Percentiles rank a stretch among this genome's conserved stretches.
These are phyloP conservation scores for Aricia artaxerxes DNA, from an alignment of 2,888 invertebrate species.

Conservation along the genomic window DNA sequence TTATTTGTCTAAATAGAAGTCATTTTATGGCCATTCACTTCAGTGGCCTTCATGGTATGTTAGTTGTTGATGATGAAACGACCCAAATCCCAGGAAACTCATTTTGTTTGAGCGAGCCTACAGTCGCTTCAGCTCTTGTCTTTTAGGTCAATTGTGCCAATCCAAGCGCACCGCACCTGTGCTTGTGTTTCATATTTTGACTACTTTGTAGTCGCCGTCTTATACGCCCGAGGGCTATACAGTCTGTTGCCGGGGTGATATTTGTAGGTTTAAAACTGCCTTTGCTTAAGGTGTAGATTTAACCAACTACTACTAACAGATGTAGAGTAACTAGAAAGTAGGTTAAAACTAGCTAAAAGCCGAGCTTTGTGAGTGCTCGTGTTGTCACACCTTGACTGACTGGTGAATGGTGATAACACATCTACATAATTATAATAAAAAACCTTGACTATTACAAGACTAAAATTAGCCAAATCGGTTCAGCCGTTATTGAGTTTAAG, in stretches of 20 bases:
- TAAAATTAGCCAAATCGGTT: too few relatives aligned
- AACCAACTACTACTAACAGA: too few relatives aligned
- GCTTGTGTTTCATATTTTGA: conserved; percentile 9
- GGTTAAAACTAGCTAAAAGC: too few relatives aligned
- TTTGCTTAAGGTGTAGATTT: too few relatives aligned
- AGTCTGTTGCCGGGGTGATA: not conserved
- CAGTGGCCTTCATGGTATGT: not conserved
- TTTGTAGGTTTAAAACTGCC: not conserved
- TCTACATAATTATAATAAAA: too few relatives aligned
- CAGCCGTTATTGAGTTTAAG: too few relatives aligned
- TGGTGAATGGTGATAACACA: too few relatives aligned
- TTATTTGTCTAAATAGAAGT: too few relatives aligned
- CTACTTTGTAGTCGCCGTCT: not conserved
- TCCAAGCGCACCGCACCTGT: conserved; percentile 12
- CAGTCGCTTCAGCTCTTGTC: conserved; percentile 12
- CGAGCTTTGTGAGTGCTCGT: too few relatives aligned
- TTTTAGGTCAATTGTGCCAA: conserved; percentile 22
- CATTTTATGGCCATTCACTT: not conserved
- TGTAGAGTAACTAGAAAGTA: too few relatives aligned
- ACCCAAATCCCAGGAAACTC: conserved; percentile 4
- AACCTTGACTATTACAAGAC: too few relatives aligned
- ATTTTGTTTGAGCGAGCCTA: conserved; percentile 11
- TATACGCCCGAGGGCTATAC: not conserved
- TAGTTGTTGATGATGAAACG: not conserved
- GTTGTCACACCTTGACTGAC: too few relatives aligned